Evolutionary conservation across 2,797 vertebrate species (phyloP).

Genomic region (Rallus crepitans): DNA sequence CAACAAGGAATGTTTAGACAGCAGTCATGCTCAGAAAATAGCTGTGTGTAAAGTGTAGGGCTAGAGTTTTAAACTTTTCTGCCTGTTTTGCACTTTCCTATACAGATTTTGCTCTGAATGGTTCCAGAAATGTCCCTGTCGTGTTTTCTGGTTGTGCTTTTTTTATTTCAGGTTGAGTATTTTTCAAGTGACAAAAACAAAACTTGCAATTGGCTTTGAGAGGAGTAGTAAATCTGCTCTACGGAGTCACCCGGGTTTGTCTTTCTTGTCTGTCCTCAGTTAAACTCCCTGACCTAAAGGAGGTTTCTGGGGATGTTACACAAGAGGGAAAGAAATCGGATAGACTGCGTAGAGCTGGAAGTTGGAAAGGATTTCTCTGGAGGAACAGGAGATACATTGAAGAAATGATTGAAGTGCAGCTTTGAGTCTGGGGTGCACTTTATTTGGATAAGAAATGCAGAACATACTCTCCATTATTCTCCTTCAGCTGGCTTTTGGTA

Average conservation of each 20-base stretch:
- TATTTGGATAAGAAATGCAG: background rate
- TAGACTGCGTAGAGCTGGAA: background rate
- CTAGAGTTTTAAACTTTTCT: background rate
- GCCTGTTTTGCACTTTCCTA: background rate
- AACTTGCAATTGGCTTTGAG: background rate
- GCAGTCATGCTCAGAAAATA: background rate
- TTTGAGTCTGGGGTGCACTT: background rate
- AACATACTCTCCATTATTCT: background rate
- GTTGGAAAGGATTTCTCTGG: background rate
- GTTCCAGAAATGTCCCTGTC: background rate
- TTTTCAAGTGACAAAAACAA: background rate
- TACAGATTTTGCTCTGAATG: background rate
- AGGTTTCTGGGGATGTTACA: slow-evolving; percentile 6
- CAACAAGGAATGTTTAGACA: background rate
- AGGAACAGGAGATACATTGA: background rate
- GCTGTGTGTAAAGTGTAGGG: background rate
- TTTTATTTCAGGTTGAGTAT: background rate
- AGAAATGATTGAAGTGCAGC: background rate
- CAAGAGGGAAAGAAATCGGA: background rate
- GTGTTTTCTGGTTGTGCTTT: background rate
- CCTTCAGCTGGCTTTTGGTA: background rate
- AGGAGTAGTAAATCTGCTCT: background rate
- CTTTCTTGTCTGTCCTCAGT: slow-evolving; percentile 6
- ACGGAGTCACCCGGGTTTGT: background rate
- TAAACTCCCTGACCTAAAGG: background rate